Base-by-base conservation (phyloP, 2,888 invertebrate species). In the Tuberolachnus salignus region DNA sequence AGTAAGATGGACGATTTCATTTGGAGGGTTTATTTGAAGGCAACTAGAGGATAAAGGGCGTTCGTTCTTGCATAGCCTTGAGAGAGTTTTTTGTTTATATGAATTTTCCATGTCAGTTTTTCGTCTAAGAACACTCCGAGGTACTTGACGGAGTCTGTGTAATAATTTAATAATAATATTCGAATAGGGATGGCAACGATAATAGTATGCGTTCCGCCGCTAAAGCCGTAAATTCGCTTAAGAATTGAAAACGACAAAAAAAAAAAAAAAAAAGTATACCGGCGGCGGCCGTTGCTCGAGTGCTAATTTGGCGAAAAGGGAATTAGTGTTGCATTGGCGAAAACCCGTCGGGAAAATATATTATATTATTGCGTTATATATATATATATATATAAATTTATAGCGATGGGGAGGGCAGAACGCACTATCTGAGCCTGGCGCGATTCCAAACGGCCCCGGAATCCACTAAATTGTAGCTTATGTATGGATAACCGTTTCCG, bases 391-490 rank as follows among this genome's bases (percentile, higher is more conserved):
- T n/a, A n/a, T n/a, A n/a, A n/a, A n/a, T n/a, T n/a, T n/a, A n/a
- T n/a, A 13, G 13, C 11, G 26, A 11, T 34, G 26, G 0, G 9
- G 23, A 8, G 14, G 21, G 21, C 0, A 9, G 73, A 59, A 34
- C 57, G 55, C 59, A 63, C 66, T 75, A 75, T 75, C 75, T 67
- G 67, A 21, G 49, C 67, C 46, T 75, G 75, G 75, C 75, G 13
- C 6, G 1, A 0, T 1, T 75, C 75, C 75, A 75, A 75, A 57
- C 75, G 11, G 57, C 55, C 67, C 11, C 57, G 66, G 66, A 67
- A 67, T 75, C 66, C 57, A 49, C 75, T 75, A 75, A 75, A 75
- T 75, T 75, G 75, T 75, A 75, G 66, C 75, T 75, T 75, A 75
- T 75, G 75, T 67, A 75, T 75, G 75, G 75, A 57, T 75, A 75